Evolutionary conservation across 2,113 vertebrate species (phyloP).

Genomic region (Ptilonorhynchus violaceus): DNA sequence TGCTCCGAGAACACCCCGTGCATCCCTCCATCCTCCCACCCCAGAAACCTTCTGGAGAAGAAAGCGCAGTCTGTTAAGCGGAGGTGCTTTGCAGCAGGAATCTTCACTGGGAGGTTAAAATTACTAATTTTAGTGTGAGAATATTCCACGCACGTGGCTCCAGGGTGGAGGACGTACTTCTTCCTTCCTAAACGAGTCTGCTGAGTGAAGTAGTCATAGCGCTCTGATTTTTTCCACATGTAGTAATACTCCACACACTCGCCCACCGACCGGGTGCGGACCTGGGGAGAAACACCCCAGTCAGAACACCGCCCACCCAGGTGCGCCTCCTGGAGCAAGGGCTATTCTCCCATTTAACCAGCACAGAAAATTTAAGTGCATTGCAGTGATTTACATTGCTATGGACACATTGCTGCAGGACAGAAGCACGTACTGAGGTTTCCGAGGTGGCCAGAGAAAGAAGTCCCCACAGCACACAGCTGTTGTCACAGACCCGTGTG

Average conservation of each 20-base stretch:
- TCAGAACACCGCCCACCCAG: not conserved
- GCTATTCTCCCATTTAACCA: not conserved
- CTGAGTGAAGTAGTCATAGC: conserved; percentile 91
- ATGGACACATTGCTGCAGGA: not conserved
- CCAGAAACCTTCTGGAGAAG: not conserved
- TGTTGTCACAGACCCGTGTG: not conserved
- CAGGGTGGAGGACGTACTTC: conserved; percentile 84
- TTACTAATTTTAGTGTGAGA: conserved; percentile 57
- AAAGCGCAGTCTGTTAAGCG: not conserved
- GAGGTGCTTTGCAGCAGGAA: not conserved
- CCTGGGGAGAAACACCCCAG: conserved; percentile 62
- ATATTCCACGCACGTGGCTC: conserved; percentile 81
- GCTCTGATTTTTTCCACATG: conserved; percentile 96
- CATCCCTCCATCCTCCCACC: not conserved
- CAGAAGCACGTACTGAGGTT: not conserved
- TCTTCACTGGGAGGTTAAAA: not conserved
- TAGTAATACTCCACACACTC: conserved; percentile 98
- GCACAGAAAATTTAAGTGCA: not conserved
- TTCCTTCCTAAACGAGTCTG: conserved; percentile 88
- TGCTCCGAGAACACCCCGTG: not conserved
- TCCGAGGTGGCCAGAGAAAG: conserved; percentile 14
- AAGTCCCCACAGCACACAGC: not conserved
- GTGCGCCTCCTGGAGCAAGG: not conserved
- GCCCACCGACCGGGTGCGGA: conserved; percentile 91
- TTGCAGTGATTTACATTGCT: not conserved